A percentile compares a stretch with the other conserved stretches of the same genome.
Conservation (phyloP, 92 coral and sea anemone genomes). For the Bergia puertoricense region DNA sequence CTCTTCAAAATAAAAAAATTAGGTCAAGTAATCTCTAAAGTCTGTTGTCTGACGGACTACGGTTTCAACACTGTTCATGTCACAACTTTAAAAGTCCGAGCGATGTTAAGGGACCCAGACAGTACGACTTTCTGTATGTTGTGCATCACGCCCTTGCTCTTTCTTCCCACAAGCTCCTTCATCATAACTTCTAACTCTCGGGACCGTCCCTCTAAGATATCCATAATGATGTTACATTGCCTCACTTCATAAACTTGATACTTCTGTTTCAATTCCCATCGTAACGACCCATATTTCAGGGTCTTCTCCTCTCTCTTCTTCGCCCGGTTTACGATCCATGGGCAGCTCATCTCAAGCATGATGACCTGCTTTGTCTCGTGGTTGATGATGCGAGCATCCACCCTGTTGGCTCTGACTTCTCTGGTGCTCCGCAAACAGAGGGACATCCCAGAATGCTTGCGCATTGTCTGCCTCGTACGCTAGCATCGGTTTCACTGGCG, state of each 20-base stretch:
- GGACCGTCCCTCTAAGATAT: neutral
- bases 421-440: constrained; percentile 14
- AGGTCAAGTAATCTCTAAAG: no score
- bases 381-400: neutral
- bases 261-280: constrained; percentile 29
- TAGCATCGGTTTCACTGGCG: constrained; percentile 6
- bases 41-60: no score
- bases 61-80: no score
- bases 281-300: neutral
- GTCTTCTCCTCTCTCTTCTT: neutral
- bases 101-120: no score
- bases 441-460: constrained; percentile 15
- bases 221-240: neutral
- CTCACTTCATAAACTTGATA: neutral
- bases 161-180: neutral
- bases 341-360: constrained; percentile 15
- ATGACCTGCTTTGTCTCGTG: neutral
- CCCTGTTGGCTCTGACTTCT: constrained; percentile 29
- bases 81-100: no score
- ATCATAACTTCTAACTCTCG: no score
- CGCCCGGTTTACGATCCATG: neutral
- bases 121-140: neutral
- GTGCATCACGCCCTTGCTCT: neutral
- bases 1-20: no score
- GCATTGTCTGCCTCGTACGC: neutral